phyloP scores from a whole-genome alignment of 2,797 vertebrate species.

The Emydoidea blandingii region DNA sequence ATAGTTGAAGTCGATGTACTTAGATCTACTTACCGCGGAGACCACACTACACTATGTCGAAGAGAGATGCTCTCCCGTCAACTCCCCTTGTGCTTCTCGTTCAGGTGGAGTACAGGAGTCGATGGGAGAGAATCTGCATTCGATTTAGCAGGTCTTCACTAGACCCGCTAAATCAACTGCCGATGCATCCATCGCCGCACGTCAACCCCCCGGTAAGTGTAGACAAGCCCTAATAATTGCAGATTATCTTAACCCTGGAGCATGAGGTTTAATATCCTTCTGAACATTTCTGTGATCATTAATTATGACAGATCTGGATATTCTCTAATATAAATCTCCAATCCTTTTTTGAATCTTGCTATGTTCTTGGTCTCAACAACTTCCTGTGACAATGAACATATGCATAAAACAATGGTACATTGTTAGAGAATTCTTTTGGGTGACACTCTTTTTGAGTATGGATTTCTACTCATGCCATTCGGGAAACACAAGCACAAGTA shows the following conservation, averaged over 20 bases:
- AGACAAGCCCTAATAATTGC: background rate
- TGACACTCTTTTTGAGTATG: background rate
- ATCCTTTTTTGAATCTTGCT: background rate
- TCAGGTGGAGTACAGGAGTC: too few relatives aligned
- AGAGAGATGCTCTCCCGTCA: too few relatives aligned
- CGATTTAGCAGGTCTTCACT: too few relatives aligned
- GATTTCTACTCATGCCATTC: background rate
- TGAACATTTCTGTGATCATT: background rate
- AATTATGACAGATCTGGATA: background rate
- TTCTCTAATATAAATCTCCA: background rate
- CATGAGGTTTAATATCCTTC: background rate
- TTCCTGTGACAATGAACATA: background rate
- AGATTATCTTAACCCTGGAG: background rate
- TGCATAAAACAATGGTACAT: background rate
- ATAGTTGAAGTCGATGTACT: too few relatives aligned
- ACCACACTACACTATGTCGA: too few relatives aligned
- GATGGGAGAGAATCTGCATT: too few relatives aligned
- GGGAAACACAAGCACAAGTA: background rate
- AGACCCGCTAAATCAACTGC: too few relatives aligned
- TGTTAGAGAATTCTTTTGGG: background rate
- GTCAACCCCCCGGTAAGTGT: too few relatives aligned
- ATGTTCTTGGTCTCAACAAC: background rate
- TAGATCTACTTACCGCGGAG: too few relatives aligned
- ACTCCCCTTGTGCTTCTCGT: too few relatives aligned
- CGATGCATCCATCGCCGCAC: fast-evolving